A percentile compares a stretch with the other conserved stretches of the same genome.
These are phyloP conservation scores for Luperina nickerlii DNA, from an alignment of 2,888 invertebrate genomes.

Conservation along the genomic window DNA sequence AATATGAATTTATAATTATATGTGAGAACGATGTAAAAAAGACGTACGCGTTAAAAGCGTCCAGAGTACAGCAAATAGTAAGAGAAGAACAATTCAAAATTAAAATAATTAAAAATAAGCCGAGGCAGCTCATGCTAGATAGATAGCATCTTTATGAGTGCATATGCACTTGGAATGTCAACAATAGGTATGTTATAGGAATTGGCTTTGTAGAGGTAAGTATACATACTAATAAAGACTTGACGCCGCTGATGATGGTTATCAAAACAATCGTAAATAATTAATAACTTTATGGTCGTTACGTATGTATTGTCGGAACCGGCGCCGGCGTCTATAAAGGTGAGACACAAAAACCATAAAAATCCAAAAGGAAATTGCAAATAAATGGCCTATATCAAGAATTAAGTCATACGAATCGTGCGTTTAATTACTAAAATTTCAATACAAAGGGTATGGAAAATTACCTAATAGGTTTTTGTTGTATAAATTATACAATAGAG, in stretches of 20 bases:
- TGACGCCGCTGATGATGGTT: constrained; percentile 1
- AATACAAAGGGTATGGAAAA: constrained; percentile 57
- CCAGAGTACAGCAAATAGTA: no score
- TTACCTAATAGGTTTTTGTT: constrained; percentile 40
- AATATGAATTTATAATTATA: no score
- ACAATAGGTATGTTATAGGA: background rate
- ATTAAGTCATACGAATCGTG: constrained; percentile 47
- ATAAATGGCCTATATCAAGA: constrained; percentile 50
- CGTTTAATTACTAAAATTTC: constrained; percentile 60
- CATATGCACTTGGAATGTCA: background rate
- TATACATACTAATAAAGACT: constrained; percentile 38
- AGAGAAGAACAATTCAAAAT: no score
- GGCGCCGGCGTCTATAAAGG: constrained; percentile 39
- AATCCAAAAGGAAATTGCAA: constrained; percentile 54
- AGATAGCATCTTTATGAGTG: background rate
- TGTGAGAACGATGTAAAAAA: no score
- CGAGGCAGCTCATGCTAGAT: background rate
- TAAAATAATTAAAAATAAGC: no score
- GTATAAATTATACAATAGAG: constrained; percentile 39
- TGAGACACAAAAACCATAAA: constrained; percentile 49
- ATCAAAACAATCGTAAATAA: constrained; percentile 12
- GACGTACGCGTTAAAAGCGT: no score
- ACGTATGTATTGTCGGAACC: constrained; percentile 16
- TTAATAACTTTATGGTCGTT: constrained; percentile 8
- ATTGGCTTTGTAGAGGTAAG: background rate